phyloP scores from a whole-genome alignment of 2,888 invertebrate species.

The Tenthredo notha region DNA sequence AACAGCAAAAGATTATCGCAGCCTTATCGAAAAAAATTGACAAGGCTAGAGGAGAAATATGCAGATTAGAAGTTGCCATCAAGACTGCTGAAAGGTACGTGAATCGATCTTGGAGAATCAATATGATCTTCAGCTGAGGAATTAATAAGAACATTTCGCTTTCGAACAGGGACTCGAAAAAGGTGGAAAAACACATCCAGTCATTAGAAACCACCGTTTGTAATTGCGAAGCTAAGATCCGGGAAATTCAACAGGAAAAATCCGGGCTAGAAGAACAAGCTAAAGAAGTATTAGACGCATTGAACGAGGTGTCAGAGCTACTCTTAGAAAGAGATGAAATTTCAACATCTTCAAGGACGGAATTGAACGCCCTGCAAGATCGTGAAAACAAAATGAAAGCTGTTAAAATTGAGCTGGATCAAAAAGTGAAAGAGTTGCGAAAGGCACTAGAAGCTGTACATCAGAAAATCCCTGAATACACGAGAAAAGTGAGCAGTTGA shows the following conservation, averaged over 20 bases:
- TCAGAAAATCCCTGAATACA: conserved; percentile 81
- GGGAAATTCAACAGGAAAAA: conserved; percentile 81
- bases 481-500: conserved; percentile 78
- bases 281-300: conserved; percentile 79
- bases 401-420: conserved; percentile 87
- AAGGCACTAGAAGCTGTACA: conserved; percentile 82
- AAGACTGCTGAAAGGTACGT: conserved; percentile 82
- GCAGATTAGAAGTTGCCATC: conserved; percentile 85
- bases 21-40: conserved; percentile 86
- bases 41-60: conserved; percentile 85
- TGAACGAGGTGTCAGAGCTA: conserved; percentile 82
- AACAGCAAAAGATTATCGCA: conserved; percentile 86
- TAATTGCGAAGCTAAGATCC: conserved; percentile 85
- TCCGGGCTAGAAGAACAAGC: conserved; percentile 82
- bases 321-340: conserved; percentile 82
- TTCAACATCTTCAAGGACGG: conserved; percentile 81
- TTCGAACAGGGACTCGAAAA: conserved; percentile 86
- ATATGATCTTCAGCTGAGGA: conserved; percentile 64
- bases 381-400: conserved; percentile 86
- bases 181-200: conserved; percentile 87
- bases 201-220: conserved; percentile 87
- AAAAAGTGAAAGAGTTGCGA: conserved; percentile 83
- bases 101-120: conserved; percentile 67
- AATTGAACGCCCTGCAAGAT: conserved; percentile 82
- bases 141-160: conserved; percentile 3